phyloP scores from a whole-genome alignment of 2,113 vertebrate genomes.

The Cyanocitta stelleri region DNA sequence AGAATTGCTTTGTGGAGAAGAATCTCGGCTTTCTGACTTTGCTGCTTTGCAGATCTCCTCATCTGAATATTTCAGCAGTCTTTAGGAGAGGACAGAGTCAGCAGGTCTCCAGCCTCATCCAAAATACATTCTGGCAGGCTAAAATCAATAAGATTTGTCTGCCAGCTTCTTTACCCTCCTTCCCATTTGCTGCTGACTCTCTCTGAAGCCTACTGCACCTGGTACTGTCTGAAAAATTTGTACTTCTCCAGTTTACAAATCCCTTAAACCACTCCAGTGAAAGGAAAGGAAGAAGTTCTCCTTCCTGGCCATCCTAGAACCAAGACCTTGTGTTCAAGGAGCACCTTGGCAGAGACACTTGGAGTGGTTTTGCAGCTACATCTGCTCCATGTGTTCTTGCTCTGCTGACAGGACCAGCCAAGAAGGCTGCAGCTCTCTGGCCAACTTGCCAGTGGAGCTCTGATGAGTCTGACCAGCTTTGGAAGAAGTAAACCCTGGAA shows the following conservation, averaged over 20 bases:
- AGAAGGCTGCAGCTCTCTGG: not conserved
- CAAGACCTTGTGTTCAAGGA: not conserved
- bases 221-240: not conserved
- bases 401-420: not conserved
- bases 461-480: not conserved
- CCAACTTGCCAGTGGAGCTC: not conserved
- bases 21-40: not conserved
- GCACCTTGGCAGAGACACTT: not conserved
- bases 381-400: slow-evolving; percentile 17
- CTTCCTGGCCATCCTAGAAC: not conserved
- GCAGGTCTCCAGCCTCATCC: slow-evolving; percentile 35
- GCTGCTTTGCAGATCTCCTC: not conserved
- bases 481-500: not conserved
- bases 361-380: not conserved
- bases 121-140: not conserved
- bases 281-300: not conserved
- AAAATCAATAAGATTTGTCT: slow-evolving; percentile 30
- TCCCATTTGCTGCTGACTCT: not conserved
- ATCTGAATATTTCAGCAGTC: slow-evolving; percentile 12
- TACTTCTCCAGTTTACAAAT: slow-evolving; percentile 23
- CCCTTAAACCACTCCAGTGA: not conserved
- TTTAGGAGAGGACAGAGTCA: not conserved
- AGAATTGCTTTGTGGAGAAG: not conserved
- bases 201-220: not conserved
- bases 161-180: slow-evolving; percentile 17